Conservation (phyloP, 2,888 invertebrate species). For the Odontocerum albicorne region DNA sequence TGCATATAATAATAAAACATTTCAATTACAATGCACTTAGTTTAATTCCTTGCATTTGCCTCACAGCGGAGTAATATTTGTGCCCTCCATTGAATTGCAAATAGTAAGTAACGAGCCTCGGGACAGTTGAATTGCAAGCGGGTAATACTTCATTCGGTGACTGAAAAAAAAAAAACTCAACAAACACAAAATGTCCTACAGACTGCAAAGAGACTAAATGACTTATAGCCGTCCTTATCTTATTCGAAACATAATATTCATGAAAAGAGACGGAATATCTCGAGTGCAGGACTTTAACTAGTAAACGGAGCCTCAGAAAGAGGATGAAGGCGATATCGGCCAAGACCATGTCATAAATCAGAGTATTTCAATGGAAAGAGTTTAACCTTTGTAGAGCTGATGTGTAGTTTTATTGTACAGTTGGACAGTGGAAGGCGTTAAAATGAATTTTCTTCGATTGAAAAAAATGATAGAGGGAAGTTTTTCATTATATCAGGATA, state of each 20-base stretch:
- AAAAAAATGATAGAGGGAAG: too few species aligned
- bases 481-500: too few species aligned
- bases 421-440: too few species aligned
- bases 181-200: not conserved
- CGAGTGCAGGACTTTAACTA: not conserved
- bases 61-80: too few species aligned
- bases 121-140: not conserved
- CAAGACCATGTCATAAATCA: not conserved
- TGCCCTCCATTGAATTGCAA: not conserved
- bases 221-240: not conserved
- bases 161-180: not conserved
- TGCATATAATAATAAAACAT: too few species aligned
- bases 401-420: too few species aligned
- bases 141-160: not conserved
- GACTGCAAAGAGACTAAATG: too few species aligned
- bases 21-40: too few species aligned
- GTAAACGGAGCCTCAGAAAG: not conserved
- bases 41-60: too few species aligned
- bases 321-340: not conserved
- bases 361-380: slow-evolving; percentile 28
- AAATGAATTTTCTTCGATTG: too few species aligned
- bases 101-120: not conserved
- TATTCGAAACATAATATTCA: not conserved
- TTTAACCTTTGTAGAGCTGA: slow-evolving; percentile 32
- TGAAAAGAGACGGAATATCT: not conserved